Base-by-base conservation (phyloP, 1,140 invertebrate genomes). In the Drosophila gunungcola region DNA sequence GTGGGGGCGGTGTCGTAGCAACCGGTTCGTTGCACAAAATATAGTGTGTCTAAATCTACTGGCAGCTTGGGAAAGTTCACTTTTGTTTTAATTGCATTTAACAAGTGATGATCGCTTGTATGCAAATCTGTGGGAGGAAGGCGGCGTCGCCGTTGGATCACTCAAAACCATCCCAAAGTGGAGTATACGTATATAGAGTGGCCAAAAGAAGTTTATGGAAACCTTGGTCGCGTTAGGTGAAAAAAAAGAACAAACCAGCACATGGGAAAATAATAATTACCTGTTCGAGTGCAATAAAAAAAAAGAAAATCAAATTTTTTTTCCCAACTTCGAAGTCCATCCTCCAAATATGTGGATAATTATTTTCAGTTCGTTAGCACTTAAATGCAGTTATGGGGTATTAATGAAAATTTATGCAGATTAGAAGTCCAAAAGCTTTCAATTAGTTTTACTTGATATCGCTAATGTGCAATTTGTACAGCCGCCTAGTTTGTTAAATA, bases 71-170 rank as follows among this genome's bases (percentile, higher is more conserved):
- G 68, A 72, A 72, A 72, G 51, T 72, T 72, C 52, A 72, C 68
- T 49, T 72, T 72, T 72, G 52, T 72, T 65, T 68, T 72, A 72
- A 72, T 72, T 72, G 52, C 67, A 49, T 21, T 52, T 57, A 56
- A 49, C 43, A 57, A 70, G 52, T 72, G 65, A 72, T 72, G 70
- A 70, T 70, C 65, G 65, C 64, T 42, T 41, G 43, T 57, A 72
- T 72, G 64, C 68, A 70, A 72, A 72, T 72, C 36, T 69, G 36
- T 29, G 49, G 12, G 11, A 53, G 46, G 39, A 51, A 36, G 27
- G 10, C 21, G 36, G 27, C 6, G 12, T 21, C 27, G 13, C n/a
- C 38, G 11, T 48, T 29, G 46, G 3, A 7, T 29, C 42, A 3
- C 13, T 43, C 42, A 3, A 27, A 27, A 21, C 32, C 10, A 12